These are phyloP conservation scores for Pituophis catenifer DNA, from an alignment of 2,113 vertebrate species.

Conservation along the genomic window DNA sequence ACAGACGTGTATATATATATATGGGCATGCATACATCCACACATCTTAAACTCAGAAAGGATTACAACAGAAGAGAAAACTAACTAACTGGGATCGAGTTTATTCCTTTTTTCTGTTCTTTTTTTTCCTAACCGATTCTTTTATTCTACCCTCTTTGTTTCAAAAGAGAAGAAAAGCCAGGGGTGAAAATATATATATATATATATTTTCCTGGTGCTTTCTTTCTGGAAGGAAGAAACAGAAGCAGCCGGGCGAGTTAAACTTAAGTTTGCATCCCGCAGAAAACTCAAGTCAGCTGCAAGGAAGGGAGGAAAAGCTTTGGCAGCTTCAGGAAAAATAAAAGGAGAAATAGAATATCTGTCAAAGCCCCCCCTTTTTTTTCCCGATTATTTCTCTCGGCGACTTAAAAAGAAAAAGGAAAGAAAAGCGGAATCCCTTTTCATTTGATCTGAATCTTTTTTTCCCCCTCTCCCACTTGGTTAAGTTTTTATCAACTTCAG, in stretches of 20 bases:
- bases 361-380: not conserved
- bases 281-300: not conserved
- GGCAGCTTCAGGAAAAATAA: not conserved
- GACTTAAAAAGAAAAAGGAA: not conserved
- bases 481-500: not conserved
- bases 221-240: not conserved
- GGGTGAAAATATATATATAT: not conserved
- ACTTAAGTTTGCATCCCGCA: not conserved
- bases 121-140: not conserved
- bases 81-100: not conserved
- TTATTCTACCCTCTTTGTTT: not conserved
- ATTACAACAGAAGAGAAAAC: not conserved
- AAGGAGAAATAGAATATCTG: not conserved
- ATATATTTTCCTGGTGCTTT: not conserved
- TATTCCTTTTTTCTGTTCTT: not conserved
- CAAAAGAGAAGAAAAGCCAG: not conserved
- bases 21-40: not conserved
- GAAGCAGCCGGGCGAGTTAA: not conserved
- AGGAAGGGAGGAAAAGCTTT: not conserved
- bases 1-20: not conserved
- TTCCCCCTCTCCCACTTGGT: rapidly evolving
- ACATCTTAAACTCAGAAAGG: not conserved
- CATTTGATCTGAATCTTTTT: not conserved
- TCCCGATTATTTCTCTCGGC: not conserved
- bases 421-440: not conserved